Evolutionary conservation across 1,140 invertebrate species (phyloP).

Genomic region (Aricia agestis): DNA sequence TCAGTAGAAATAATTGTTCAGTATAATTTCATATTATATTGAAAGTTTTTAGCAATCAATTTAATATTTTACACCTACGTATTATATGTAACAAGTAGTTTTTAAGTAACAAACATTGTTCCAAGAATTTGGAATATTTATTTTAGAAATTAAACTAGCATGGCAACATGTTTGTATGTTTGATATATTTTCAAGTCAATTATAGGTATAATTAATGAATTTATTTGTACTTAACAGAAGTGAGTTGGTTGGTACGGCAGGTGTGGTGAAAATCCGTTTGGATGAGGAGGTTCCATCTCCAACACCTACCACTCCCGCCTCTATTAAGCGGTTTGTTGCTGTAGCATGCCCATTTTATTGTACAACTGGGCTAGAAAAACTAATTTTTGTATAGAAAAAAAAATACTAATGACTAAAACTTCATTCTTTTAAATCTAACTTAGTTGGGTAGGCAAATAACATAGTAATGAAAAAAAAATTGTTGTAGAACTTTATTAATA

Average conservation of each 20-base stretch:
- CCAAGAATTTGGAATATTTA: neutral
- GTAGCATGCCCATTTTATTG: slow-evolving; percentile 50
- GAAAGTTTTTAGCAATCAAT: neutral
- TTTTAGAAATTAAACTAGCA: neutral
- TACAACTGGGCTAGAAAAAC: slow-evolving; percentile 35
- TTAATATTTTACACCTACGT: neutral
- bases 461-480: neutral
- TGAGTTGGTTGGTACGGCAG: slow-evolving; percentile 74
- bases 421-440: neutral
- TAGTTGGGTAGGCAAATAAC: neutral
- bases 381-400: neutral
- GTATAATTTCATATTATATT: neutral
- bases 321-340: slow-evolving; percentile 72
- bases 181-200: neutral
- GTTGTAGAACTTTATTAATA: too few relatives aligned
- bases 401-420: neutral
- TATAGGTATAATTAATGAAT: slow-evolving; percentile 17
- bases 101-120: neutral
- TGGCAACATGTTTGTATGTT: neutral
- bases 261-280: slow-evolving; percentile 73
- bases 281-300: slow-evolving; percentile 72
- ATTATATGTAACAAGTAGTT: neutral
- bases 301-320: slow-evolving; percentile 70
- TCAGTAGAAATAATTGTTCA: neutral
- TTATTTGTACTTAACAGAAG: slow-evolving; percentile 69